Base-by-base conservation (phyloP, 2,113 vertebrate genomes). In the Silurus asotus region DNA sequence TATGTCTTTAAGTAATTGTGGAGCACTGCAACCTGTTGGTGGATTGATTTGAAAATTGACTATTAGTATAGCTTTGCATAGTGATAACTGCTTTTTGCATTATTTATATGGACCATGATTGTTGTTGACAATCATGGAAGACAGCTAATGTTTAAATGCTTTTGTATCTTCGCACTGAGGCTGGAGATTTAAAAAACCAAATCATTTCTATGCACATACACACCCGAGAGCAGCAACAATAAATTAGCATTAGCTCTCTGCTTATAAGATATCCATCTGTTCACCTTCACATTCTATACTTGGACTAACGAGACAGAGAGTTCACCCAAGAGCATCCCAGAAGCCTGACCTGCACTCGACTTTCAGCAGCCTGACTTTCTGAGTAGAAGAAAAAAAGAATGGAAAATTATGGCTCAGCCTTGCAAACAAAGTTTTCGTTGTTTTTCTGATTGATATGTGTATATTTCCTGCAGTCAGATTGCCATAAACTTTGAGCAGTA, bases 401-500 rank as follows among this genome's bases (percentile, higher is more conserved):
- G 11, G 56, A 56, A 61, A 64, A 17, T 7, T 28, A 23, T 61
- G 67, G 45, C 49, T 78, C 86, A 67, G 59, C 69, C 69, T 65
- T 49, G 23, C 28, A 64, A 64, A 55, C 69, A 75, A 74, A 19
- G 53, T 48, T 72, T 65, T 49, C 59, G 48, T 65, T 53, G 45
- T 64, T 81, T 81, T 72, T 7, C n/a, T 70, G 70, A 5, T 56
- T 48, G 37, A 85, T 88, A 91, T 91, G 87, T 92, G 59, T 89
- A 90, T 85, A 86, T 85, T 70, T 77, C 10, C 78, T 64, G 88
- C 82, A 19, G 87, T 87, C 87, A 84, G 87, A n/a, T 80, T 89
- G 91, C 89, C 88, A 92, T 8, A 81, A 83, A 67, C 25, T 49
- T 90, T 84, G 90, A 89, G 90, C 90, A 90, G 7, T 90, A 90